Percentiles rank a stretch among this genome's conserved stretches.
These are phyloP conservation scores for Crocuta crocuta DNA, from an alignment of 2,113 vertebrate genomes.

Conservation along the genomic window DNA sequence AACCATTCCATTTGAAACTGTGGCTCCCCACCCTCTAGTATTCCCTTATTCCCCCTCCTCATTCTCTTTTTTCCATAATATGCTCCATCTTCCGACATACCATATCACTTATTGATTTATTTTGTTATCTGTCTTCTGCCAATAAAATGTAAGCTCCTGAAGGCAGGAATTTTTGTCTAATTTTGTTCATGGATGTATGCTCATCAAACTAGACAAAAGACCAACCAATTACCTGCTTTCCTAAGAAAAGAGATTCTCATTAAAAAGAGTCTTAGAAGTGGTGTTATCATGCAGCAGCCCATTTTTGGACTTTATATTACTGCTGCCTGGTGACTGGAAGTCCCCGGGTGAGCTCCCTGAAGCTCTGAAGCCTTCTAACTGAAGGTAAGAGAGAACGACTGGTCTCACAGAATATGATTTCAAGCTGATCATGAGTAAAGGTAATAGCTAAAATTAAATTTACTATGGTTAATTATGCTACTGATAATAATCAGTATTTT, in stretches of 20 bases:
- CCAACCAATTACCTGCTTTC: neutral
- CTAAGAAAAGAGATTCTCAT: neutral
- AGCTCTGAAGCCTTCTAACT: neutral
- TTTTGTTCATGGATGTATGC: conserved; percentile 18
- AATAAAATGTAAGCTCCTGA: neutral
- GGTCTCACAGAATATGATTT: neutral
- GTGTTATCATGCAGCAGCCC: neutral
- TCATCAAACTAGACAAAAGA: conserved; percentile 6
- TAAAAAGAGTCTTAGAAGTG: neutral
- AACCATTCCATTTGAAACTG: neutral
- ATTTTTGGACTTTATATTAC: neutral
- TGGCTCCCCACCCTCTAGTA: neutral
- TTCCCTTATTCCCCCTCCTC: neutral
- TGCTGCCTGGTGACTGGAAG: neutral
- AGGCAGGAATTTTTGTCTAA: neutral
- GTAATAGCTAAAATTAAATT: conserved; percentile 37
- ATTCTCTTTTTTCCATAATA: neutral
- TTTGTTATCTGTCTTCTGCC: conserved; percentile 21
- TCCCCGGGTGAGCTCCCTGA: neutral
- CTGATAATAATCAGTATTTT: neutral
- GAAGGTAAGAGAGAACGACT: neutral
- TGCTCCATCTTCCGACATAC: neutral
- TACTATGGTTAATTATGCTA: neutral
- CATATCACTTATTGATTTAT: neutral
- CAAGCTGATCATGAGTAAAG: neutral